Evolutionary conservation across 2,797 vertebrate genomes (phyloP).

Genomic region (Iguana delicatissima): DNA sequence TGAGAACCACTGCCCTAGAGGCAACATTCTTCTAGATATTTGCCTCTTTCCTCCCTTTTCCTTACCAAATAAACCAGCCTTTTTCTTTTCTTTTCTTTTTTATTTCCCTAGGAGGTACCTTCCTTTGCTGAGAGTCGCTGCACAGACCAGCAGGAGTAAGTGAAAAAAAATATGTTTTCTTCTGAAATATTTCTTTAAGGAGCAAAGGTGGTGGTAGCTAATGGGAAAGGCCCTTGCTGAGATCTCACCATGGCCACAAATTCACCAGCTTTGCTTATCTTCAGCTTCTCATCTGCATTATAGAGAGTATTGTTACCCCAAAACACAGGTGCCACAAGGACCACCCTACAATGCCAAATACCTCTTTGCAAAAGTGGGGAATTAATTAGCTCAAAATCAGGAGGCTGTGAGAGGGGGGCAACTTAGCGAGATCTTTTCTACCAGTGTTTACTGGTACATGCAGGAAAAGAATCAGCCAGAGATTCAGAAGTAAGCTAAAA

Average conservation of each 20-base stretch:
- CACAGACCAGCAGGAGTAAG: conserved; percentile 51
- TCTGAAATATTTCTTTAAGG: neutral
- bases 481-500: too few species aligned
- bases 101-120: neutral
- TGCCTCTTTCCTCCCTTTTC: neutral
- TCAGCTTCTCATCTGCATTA: neutral
- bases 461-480: too few species aligned
- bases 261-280: neutral
- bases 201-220: neutral
- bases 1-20: too few species aligned
- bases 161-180: conserved; percentile 5
- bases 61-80: neutral
- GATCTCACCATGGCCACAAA: neutral
- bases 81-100: neutral
- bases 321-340: too few species aligned
- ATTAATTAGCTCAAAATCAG: too few species aligned
- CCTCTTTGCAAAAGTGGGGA: too few species aligned
- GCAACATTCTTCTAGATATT: neutral
- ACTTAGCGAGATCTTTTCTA: too few species aligned
- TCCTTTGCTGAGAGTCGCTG: neutral
- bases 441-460: too few species aligned
- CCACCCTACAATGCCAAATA: too few species aligned
- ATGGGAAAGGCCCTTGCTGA: neutral
- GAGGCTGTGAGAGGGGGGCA: too few species aligned
- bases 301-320: too few species aligned